Conservation (phyloP, 2,113 vertebrate genomes). For the Sminthopsis crassicaudata region DNA sequence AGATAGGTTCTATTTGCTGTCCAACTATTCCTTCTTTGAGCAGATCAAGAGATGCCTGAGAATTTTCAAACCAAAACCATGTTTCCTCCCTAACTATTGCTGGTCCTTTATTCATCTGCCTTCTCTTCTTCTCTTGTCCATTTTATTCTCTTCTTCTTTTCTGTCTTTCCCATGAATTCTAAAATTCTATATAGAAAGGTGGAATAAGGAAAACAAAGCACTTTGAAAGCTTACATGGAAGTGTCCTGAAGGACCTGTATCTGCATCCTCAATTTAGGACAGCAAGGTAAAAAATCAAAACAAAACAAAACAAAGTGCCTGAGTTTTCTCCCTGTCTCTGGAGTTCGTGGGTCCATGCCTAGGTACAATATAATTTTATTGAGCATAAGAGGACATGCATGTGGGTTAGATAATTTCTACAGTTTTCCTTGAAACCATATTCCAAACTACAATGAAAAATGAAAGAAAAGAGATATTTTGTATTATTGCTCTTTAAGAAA, state of each 20-base stretch:
- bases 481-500: too few relatives aligned
- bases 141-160: not conserved
- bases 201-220: not conserved
- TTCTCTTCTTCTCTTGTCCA: not conserved
- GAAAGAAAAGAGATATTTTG: not conserved
- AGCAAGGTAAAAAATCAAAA: not conserved
- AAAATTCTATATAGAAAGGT: not conserved
- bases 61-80: not conserved
- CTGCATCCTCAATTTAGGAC: not conserved
- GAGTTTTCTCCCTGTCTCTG: not conserved
- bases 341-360: not conserved
- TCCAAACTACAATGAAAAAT: not conserved
- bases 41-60: not conserved
- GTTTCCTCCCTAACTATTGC: not conserved
- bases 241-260: not conserved
- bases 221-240: not conserved
- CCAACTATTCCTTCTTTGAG: not conserved
- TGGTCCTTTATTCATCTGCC: not conserved
- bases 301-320: not conserved
- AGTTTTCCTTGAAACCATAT: constrained; percentile 5
- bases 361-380: not conserved
- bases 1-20: not conserved
- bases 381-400: not conserved
- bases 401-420: not conserved
- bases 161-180: not conserved